Evolutionary conservation across 2,888 invertebrate genomes (phyloP).

Genomic region (Neoitamus cyanurus): DNA sequence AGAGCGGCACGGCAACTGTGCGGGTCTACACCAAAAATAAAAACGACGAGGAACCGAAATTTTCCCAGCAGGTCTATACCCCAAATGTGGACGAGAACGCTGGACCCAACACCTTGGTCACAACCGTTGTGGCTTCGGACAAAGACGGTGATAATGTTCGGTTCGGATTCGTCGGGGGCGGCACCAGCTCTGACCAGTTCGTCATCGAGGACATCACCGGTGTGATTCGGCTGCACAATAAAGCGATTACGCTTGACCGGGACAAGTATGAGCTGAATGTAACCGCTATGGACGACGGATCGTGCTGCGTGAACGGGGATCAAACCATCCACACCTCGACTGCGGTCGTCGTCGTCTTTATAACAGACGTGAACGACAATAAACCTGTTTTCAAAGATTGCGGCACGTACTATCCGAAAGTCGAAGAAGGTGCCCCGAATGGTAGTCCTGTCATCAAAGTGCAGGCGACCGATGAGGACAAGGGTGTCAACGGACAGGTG

Average conservation of each 20-base stretch:
- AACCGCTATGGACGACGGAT: constrained; percentile 97
- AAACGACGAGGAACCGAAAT: constrained; percentile 97
- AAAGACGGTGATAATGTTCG: constrained; percentile 97
- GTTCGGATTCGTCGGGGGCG: constrained; percentile 91
- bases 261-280: constrained; percentile 97
- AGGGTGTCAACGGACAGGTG: constrained; percentile 91
- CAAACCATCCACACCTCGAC: constrained; percentile 91
- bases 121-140: constrained; percentile 96
- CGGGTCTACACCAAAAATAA: constrained; percentile 97
- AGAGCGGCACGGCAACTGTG: constrained; percentile 93
- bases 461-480: constrained; percentile 94
- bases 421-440: constrained; percentile 93
- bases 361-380: constrained; percentile 97
- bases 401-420: constrained; percentile 90
- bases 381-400: constrained; percentile 97
- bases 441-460: constrained; percentile 94
- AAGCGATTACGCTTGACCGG: constrained; percentile 86
- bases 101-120: constrained; percentile 93
- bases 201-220: constrained; percentile 96
- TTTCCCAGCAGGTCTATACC: constrained; percentile 95
- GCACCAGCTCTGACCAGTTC: constrained; percentile 90
- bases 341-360: constrained; percentile 94
- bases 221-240: constrained; percentile 89
- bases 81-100: constrained; percentile 97
- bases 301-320: constrained; percentile 92